Evolutionary conservation across 2,113 vertebrate genomes (phyloP), one percentile per base, ranked within the genome.

Genomic region (Mugil cephalus): DNA sequence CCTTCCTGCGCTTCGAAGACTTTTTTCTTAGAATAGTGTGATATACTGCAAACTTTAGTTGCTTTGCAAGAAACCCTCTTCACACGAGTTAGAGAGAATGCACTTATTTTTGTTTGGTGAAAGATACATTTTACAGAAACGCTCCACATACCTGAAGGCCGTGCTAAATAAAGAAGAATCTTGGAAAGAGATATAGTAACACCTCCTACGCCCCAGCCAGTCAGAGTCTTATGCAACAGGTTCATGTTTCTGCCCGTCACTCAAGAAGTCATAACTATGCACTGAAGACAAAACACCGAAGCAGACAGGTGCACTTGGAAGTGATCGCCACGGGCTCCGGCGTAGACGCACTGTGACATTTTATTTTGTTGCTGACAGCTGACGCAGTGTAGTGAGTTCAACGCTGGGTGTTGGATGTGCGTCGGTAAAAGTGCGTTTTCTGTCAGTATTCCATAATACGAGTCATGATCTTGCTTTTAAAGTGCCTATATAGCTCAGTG

Each of bases 111-210:
- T 60, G 53, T 79, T 74, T 18, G 34, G 54, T 43, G 30, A 51
- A 34, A 19, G 15, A 64, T 21, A 60, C 15, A 43, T 74, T 80
- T 82, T 53, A 73, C 65, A 83, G 60, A 71, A 36, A 17, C 10
- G 0, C 54, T 52, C 70, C 67, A 64, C 48, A 58, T 70, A 53
- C 80, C 64, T 71, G 30, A 64, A 30, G 58, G 24, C 80, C 78
- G 79, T 63, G 43, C 50, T 69, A 83, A 87, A 85, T 65, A 68
- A 74, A 71, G 53, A 75, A 42, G 19, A 76, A 42, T 19, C 30
- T 17, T n/a, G 10, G 10, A 36, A 4, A 45, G 38, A 58, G 48
- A 30, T 76, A 7, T 34, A 9, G 6, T 13, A 43, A 63, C 46
- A 47, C 73, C 38, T 65, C 17, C 65, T 52, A 50, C 11, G 39